These are phyloP conservation scores for Callimorpha dominula DNA, from an alignment of 2,888 invertebrate species.

Conservation along the genomic window DNA sequence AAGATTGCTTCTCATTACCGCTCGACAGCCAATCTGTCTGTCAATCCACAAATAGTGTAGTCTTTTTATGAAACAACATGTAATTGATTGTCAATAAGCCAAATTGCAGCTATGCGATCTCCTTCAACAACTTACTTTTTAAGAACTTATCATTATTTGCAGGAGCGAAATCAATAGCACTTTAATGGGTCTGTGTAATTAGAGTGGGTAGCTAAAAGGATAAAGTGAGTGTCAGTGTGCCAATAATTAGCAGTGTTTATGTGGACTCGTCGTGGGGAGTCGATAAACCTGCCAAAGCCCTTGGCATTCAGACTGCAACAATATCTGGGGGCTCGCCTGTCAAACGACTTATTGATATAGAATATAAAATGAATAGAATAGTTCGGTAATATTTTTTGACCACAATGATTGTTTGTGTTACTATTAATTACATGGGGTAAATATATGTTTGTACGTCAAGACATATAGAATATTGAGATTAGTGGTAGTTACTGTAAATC, in stretches of 20 bases:
- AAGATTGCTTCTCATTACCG: neutral
- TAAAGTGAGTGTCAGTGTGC: slow-evolving; percentile 19
- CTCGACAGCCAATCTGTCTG: neutral
- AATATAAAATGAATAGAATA: slow-evolving; percentile 20
- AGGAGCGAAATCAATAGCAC: neutral
- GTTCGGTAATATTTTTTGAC: neutral
- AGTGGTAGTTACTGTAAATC: no score
- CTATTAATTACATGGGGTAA: no score
- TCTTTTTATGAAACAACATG: neutral
- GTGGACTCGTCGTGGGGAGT: slow-evolving; percentile 32
- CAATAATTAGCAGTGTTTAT: slow-evolving; percentile 45
- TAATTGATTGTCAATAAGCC: slow-evolving; percentile 15
- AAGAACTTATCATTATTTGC: slow-evolving; percentile 1
- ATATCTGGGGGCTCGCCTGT: slow-evolving; percentile 53
- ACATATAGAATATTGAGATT: no score
- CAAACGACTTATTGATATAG: slow-evolving; percentile 28
- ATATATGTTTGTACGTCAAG: no score
- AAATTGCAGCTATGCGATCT: slow-evolving; percentile 16
- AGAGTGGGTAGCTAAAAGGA: neutral
- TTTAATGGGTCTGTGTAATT: slow-evolving; percentile 9
- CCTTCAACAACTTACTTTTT: neutral
- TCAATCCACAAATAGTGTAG: neutral
- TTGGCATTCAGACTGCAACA: slow-evolving; percentile 58
- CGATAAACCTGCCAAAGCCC: slow-evolving; percentile 47
- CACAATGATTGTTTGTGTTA: no score